phyloP scores from a whole-genome alignment of 2,797 vertebrate species.

The Parotocinclus haroldoi region DNA sequence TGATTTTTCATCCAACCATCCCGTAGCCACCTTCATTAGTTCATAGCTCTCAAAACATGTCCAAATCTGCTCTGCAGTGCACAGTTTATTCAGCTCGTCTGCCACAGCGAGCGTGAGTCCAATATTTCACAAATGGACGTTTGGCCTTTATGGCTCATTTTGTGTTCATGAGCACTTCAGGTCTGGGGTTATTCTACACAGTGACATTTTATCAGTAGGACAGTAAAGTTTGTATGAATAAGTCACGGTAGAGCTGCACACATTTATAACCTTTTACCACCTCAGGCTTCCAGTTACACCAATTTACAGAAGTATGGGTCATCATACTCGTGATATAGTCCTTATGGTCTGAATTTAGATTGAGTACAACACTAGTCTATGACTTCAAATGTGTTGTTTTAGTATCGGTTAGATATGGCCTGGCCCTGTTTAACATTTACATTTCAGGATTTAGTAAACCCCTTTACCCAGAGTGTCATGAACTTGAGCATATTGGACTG shows the following conservation, averaged over 20 bases:
- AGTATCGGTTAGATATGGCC: too few relatives aligned
- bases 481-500: too few relatives aligned
- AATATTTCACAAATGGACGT: constrained; percentile 23
- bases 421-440: too few relatives aligned
- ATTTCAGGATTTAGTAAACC: too few relatives aligned
- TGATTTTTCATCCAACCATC: too few relatives aligned
- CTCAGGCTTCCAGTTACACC: not conserved
- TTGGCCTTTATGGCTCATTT: constrained; percentile 30
- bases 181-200: constrained; percentile 1
- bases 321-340: too few relatives aligned
- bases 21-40: too few relatives aligned
- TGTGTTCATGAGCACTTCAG: constrained; percentile 14
- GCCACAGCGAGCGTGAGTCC: not conserved
- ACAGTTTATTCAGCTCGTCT: constrained; percentile 16
- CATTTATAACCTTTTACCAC: constrained; percentile 15
- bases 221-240: constrained; percentile 18
- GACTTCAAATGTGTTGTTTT: too few relatives aligned
- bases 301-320: too few relatives aligned
- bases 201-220: constrained; percentile 16
- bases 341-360: too few relatives aligned
- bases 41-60: not conserved
- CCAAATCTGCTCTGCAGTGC: not conserved
- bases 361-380: too few relatives aligned
- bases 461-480: too few relatives aligned
- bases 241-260: not conserved